Percentiles rank a stretch among this genome's conserved stretches.
Evolutionary conservation across 2,888 invertebrate species (phyloP).

Genomic region (Ptychoptera albimana): DNA sequence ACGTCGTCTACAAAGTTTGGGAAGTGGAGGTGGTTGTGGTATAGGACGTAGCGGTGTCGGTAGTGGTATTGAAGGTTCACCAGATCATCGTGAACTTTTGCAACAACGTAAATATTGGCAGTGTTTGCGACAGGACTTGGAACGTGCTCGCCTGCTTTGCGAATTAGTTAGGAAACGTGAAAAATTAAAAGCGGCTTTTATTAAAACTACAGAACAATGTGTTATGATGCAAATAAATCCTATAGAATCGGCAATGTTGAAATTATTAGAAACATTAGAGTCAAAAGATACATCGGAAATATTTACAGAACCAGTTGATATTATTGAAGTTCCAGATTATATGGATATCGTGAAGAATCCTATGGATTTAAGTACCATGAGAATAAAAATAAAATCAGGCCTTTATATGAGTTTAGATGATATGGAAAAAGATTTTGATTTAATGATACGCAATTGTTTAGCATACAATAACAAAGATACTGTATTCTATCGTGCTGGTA

Average conservation of each 20-base stretch:
- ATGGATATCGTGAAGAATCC: slow-evolving; percentile 66
- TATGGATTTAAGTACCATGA: slow-evolving; percentile 85
- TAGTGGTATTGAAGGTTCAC: slow-evolving; percentile 41
- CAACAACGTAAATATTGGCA: slow-evolving; percentile 88
- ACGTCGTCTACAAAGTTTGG: slow-evolving; percentile 57
- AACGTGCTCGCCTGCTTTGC: slow-evolving; percentile 77
- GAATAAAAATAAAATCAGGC: slow-evolving; percentile 50
- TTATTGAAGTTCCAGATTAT: slow-evolving; percentile 81
- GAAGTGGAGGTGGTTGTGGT: slow-evolving; percentile 32
- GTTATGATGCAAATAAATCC: slow-evolving; percentile 70
- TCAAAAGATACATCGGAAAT: slow-evolving; percentile 72
- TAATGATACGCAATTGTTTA: slow-evolving; percentile 94
- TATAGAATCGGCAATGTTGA: slow-evolving; percentile 58
- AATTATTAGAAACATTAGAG: slow-evolving; percentile 59
- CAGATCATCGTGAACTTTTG: slow-evolving; percentile 58
- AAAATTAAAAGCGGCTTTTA: slow-evolving; percentile 77
- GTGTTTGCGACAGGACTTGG: slow-evolving; percentile 82
- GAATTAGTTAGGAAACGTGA: slow-evolving; percentile 92
- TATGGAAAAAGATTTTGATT: slow-evolving; percentile 76
- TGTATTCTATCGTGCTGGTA: slow-evolving; percentile 79
- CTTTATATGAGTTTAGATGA: slow-evolving; percentile 56
- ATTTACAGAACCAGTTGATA: slow-evolving; percentile 85
- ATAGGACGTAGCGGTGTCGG: slow-evolving; percentile 39
- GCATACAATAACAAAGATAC: slow-evolving; percentile 92
- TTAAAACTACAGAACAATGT: slow-evolving; percentile 65